These are phyloP conservation scores for Eriosoma lanigerum DNA, from an alignment of 1,140 invertebrate species.

Conservation along the genomic window DNA sequence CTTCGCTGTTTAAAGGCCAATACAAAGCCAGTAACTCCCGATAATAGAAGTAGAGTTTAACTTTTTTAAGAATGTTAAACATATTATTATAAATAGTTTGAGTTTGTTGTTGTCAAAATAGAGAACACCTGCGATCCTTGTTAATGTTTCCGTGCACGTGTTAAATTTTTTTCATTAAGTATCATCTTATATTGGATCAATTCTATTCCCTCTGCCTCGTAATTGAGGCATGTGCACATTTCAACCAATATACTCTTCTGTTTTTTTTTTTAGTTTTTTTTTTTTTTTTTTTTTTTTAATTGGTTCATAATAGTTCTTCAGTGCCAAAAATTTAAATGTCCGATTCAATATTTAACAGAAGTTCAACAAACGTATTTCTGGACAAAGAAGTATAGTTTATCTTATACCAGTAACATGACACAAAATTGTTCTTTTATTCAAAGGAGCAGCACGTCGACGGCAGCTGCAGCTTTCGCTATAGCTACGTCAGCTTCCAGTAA, in stretches of 20 bases:
- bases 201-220: slow-evolving; percentile 13
- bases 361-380: not conserved
- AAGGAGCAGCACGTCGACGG: slow-evolving; percentile 87
- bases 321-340: not conserved
- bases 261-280: slow-evolving; percentile 26
- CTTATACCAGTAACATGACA: not conserved
- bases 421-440: slow-evolving; percentile 38
- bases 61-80: slow-evolving; percentile 17
- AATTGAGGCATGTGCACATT: slow-evolving; percentile 25
- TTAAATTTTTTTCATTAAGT: slow-evolving; percentile 41
- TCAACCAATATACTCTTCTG: slow-evolving; percentile 19
- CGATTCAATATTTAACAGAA: slow-evolving; percentile 20
- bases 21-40: not conserved
- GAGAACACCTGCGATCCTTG: slow-evolving; percentile 38
- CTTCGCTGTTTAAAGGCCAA: slow-evolving; percentile 24
- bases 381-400: slow-evolving; percentile 17
- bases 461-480: slow-evolving; percentile 87
- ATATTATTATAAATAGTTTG: slow-evolving; percentile 45
- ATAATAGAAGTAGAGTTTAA: slow-evolving; percentile 41
- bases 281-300: not conserved
- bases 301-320: slow-evolving; percentile 15
- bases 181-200: slow-evolving; percentile 26
- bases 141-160: slow-evolving; percentile 50
- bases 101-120: slow-evolving; percentile 43
- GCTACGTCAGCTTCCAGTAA: slow-evolving; percentile 87